Base-by-base conservation (phyloP, 2,113 vertebrate genomes). In the Sinocyclocheilus grahami region DNA sequence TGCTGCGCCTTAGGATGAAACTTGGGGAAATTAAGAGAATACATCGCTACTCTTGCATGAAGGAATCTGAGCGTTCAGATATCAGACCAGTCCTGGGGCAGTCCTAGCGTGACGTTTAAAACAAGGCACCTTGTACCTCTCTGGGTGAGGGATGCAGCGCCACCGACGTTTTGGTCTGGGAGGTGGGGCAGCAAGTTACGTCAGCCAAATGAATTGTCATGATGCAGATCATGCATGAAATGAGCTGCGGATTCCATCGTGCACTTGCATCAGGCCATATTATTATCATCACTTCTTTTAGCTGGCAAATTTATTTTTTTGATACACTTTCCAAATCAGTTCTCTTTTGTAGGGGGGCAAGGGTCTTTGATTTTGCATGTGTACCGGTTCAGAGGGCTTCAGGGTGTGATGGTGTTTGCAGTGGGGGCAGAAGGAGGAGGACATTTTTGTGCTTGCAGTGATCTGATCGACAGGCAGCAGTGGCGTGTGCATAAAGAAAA, bases 161-260 rank as follows among this genome's bases (percentile, higher is more conserved):
- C 87, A 85, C 83, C 42, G 71, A 80, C 76, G n/a, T 67, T 46
- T 42, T 42, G 88, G 55, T 86, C 76, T 39, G 71, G 24, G 72
- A 90, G 88, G 83, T 88, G 86, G 69, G 86, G 83, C 63, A 76
- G 42, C 48, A 53, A 84, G 91, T 93, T 93, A 91, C 93, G 88
- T 94, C 93, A 94, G 93, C 93, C 90, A 90, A 93, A 91, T 90
- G 77, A 91, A 92, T 91, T 90, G 91, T 92, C 89, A 89, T 89
- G 87, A 94, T 90, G 92, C 89, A 90, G 88, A 92, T 91, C 91
- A 92, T 92, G 92, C 90, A 84, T 94, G 91, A 93, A 93, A 93
- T 90, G 90, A 93, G 92, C 92, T 90, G 89, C 89, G 86, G 87
- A 92, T 92, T 93, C 89, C 60, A 90, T 89, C 30, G 85, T 79